Evolutionary conservation across 2,797 vertebrate species (phyloP).

Genomic region (Gouania willdenowi): DNA sequence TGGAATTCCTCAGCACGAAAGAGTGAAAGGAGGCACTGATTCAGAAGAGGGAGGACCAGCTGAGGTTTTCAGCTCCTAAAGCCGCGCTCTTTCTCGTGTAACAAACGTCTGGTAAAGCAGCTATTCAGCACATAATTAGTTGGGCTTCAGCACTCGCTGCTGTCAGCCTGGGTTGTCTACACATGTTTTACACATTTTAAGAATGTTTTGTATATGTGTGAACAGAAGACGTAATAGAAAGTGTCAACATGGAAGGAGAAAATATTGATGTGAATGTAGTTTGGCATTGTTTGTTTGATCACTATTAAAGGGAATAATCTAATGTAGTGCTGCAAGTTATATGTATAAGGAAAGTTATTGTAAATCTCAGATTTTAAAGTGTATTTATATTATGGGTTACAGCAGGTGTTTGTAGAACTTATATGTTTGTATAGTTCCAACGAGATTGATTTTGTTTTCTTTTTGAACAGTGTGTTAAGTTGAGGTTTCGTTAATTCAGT

Average conservation of each 20-base stretch:
- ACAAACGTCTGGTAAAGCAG: conserved; percentile 56
- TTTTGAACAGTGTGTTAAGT: too few relatives aligned
- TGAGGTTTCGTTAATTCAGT: too few relatives aligned
- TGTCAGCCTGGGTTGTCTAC: conserved; percentile 18
- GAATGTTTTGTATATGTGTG: conserved; percentile 11
- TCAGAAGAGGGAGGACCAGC: conserved; percentile 12
- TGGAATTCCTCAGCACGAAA: conserved; percentile 74
- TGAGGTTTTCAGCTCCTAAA: conserved; percentile 24
- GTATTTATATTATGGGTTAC: too few relatives aligned
- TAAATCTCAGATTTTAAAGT: too few relatives aligned
- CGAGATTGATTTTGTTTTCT: too few relatives aligned
- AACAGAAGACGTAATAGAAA: conserved; percentile 10
- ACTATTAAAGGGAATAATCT: too few relatives aligned
- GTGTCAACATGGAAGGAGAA: conserved; percentile 1
- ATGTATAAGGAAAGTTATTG: too few relatives aligned
- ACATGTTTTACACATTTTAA: conserved; percentile 18
- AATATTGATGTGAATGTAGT: background rate
- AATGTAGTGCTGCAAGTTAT: too few relatives aligned
- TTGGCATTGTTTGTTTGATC: too few relatives aligned
- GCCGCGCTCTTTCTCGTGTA: conserved; percentile 37
- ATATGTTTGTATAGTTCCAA: too few relatives aligned
- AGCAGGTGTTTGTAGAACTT: too few relatives aligned
- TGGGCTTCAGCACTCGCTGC: conserved; percentile 29
- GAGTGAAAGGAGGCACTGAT: conserved; percentile 53
- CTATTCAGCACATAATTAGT: conserved; percentile 64